Evolutionary conservation across 2,797 vertebrate genomes (phyloP).

Genomic region (Linurgus olivaceus): DNA sequence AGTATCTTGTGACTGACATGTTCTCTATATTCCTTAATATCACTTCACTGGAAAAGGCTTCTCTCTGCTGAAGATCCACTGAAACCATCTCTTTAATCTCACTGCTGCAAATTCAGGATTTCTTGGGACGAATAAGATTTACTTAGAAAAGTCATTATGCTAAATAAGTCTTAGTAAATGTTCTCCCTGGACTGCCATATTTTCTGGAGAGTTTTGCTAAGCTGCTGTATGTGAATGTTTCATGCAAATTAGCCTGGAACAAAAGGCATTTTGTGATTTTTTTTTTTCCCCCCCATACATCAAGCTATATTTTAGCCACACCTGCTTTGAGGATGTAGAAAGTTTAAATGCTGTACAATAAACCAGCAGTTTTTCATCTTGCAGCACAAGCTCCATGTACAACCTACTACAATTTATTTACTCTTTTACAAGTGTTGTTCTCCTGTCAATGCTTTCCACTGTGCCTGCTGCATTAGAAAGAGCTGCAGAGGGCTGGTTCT

Average conservation of each 20-base stretch:
- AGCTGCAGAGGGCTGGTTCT: background rate
- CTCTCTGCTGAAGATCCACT: background rate
- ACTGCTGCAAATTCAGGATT: conserved; percentile 37
- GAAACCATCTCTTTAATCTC: background rate
- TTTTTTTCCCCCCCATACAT: background rate
- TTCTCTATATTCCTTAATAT: background rate
- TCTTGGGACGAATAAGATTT: conserved; percentile 54
- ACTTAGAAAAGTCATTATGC: conserved; percentile 51
- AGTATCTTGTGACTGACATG: background rate
- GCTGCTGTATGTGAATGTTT: background rate
- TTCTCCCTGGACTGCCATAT: conserved; percentile 31
- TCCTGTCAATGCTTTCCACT: background rate
- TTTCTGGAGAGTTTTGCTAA: conserved; percentile 40
- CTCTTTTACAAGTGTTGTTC: background rate
- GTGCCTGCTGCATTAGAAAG: background rate
- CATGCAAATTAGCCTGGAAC: background rate
- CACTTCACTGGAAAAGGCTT: background rate
- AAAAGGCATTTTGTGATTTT: background rate
- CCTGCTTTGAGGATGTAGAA: background rate
- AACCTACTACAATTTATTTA: background rate
- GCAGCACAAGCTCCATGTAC: background rate
- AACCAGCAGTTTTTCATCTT: background rate
- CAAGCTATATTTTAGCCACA: background rate
- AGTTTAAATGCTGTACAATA: background rate
- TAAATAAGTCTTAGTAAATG: conserved; percentile 42